phyloP scores from a whole-genome alignment of 2,797 vertebrate genomes.

The Corythornis leucogaster region DNA sequence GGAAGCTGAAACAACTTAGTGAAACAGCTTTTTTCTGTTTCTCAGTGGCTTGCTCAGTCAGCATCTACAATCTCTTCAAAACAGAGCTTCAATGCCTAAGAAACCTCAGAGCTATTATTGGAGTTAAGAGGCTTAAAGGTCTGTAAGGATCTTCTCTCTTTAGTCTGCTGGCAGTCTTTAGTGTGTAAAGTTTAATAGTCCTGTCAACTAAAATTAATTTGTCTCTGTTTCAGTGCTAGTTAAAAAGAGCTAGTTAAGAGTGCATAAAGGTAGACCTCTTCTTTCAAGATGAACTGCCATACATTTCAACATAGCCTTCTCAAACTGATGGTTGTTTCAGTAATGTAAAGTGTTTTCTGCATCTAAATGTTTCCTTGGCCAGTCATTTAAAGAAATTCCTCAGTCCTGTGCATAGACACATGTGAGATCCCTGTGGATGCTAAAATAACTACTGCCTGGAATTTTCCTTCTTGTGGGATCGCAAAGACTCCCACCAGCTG shows the following conservation, averaged over 20 bases:
- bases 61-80: neutral
- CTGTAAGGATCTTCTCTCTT: neutral
- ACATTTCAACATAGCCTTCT: neutral
- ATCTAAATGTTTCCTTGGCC: neutral
- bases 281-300: neutral
- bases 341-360: neutral
- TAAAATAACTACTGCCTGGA: too few species aligned
- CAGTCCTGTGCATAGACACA: neutral
- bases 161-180: neutral
- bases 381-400: neutral
- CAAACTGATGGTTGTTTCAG: neutral
- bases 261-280: neutral
- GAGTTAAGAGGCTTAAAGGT: constrained; percentile 54
- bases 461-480: too few species aligned
- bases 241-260: neutral
- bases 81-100: neutral
- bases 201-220: neutral
- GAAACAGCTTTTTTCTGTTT: neutral
- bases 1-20: neutral
- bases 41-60: neutral
- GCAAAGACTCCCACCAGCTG: too few species aligned
- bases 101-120: constrained; percentile 24
- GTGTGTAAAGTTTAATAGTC: neutral
- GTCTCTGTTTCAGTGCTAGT: neutral
- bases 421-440: neutral